Conservation (phyloP, 2,113 vertebrate genomes). For the Oreotrochilus melanogaster region DNA sequence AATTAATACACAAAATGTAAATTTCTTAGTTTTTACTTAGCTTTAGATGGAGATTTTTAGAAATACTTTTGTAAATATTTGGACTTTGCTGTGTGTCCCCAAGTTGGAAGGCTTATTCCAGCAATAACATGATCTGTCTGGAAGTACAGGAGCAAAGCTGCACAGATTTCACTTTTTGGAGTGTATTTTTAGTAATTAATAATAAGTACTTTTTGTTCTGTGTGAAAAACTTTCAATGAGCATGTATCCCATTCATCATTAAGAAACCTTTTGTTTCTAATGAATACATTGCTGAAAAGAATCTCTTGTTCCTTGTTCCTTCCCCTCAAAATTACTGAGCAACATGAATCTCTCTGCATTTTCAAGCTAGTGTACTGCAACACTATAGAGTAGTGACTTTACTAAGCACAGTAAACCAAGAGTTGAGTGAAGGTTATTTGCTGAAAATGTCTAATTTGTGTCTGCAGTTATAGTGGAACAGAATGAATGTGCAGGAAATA, state of each 20-base stretch:
- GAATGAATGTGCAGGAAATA: not conserved
- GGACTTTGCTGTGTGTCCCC: not conserved
- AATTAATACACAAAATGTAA: not conserved
- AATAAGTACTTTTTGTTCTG: not conserved
- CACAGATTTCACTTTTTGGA: not conserved
- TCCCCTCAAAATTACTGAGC: not conserved
- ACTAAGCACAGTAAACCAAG: not conserved
- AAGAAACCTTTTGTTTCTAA: not conserved
- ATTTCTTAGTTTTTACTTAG: not conserved
- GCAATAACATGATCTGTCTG: not conserved
- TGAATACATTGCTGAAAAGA: not conserved
- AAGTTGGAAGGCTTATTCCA: not conserved
- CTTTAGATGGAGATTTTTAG: not conserved
- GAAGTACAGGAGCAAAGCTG: not conserved
- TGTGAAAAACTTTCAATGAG: not conserved
- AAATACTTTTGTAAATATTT: not conserved
- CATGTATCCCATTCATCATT: not conserved
- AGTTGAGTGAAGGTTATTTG: not conserved
- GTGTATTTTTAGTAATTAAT: not conserved
- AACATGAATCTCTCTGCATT: not conserved
- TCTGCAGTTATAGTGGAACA: not conserved
- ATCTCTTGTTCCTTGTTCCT: not conserved
- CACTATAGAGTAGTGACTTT: not conserved
- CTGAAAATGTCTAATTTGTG: constrained; percentile 1
- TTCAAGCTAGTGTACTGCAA: not conserved